Conservation (phyloP, 2,113 vertebrate species). For the Catagonus wagneri region DNA sequence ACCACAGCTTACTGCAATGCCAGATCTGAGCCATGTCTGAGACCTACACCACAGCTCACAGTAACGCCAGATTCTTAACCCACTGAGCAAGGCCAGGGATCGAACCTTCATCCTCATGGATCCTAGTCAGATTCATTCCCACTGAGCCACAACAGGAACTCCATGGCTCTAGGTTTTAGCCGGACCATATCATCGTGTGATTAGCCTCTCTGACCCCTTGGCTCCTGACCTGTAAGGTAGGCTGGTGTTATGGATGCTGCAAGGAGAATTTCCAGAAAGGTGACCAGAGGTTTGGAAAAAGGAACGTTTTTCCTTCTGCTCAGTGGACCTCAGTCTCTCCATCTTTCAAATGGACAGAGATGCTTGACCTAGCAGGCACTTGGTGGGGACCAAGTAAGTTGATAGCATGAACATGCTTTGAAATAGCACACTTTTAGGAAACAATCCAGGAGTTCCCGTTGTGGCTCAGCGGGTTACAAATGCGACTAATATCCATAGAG, state of each 20-base stretch:
- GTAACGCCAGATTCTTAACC: too few relatives aligned
- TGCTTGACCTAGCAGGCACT: background rate
- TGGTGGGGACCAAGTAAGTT: background rate
- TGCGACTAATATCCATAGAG: too few relatives aligned
- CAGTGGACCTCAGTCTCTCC: background rate
- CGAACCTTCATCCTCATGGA: too few relatives aligned
- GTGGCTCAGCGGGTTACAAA: too few relatives aligned
- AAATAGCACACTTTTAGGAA: background rate
- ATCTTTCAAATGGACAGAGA: background rate
- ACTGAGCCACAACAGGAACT: too few relatives aligned
- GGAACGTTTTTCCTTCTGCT: background rate
- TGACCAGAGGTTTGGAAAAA: background rate
- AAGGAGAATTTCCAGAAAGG: background rate
- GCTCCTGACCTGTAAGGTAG: background rate
- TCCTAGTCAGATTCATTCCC: too few relatives aligned
- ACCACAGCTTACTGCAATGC: too few relatives aligned
- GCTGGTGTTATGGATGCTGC: background rate
- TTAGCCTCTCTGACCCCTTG: too few relatives aligned
- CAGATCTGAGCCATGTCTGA: too few relatives aligned
- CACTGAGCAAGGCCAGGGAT: too few relatives aligned
- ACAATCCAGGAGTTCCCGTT: background rate
- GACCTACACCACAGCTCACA: too few relatives aligned
- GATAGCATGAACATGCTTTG: background rate
- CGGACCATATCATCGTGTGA: fast-evolving
- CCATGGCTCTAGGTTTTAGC: background rate